Percentiles rank a stretch among this genome's conserved stretches.
Evolutionary conservation across 2,113 vertebrate genomes (phyloP).

Genomic region (Oreochromis tanganicae): DNA sequence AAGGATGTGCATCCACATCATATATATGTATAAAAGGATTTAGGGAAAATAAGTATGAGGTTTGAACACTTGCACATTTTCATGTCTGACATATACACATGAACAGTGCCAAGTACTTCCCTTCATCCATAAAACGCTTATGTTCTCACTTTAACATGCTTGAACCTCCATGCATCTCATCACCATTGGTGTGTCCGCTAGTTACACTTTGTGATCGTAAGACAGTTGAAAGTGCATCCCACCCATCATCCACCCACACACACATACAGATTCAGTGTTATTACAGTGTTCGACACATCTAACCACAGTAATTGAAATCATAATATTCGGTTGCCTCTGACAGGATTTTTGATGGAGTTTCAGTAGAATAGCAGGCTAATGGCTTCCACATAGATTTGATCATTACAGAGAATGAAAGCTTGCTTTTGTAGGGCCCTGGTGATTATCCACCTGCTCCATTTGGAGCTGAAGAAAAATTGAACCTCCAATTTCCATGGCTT

Average conservation of each 20-base stretch:
- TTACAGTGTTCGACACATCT: constrained; percentile 22
- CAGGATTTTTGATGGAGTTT: constrained; percentile 38
- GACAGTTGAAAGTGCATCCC: not conserved
- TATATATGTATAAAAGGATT: not conserved
- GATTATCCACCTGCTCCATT: constrained; percentile 57
- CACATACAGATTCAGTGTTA: not conserved
- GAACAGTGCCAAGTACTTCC: not conserved
- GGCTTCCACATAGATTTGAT: constrained; percentile 45
- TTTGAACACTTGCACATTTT: not conserved
- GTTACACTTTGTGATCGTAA: not conserved
- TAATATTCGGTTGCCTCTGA: constrained; percentile 14
- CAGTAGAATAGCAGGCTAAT: constrained; percentile 33
- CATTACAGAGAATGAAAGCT: constrained; percentile 49
- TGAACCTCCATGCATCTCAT: not conserved
- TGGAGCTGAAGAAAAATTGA: constrained; percentile 5
- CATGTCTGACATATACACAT: rapidly evolving
- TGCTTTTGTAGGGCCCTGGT: constrained; percentile 33
- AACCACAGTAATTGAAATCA: constrained; percentile 42
- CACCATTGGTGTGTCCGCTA: not conserved
- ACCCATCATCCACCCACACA: not conserved
- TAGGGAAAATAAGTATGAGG: not conserved
- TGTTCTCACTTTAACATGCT: not conserved
- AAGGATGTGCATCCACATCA: not conserved
- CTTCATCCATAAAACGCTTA: not conserved
- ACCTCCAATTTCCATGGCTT: constrained; percentile 30